Evolutionary conservation across 2,797 vertebrate species (phyloP).

Genomic region (Cyclura pinguis): DNA sequence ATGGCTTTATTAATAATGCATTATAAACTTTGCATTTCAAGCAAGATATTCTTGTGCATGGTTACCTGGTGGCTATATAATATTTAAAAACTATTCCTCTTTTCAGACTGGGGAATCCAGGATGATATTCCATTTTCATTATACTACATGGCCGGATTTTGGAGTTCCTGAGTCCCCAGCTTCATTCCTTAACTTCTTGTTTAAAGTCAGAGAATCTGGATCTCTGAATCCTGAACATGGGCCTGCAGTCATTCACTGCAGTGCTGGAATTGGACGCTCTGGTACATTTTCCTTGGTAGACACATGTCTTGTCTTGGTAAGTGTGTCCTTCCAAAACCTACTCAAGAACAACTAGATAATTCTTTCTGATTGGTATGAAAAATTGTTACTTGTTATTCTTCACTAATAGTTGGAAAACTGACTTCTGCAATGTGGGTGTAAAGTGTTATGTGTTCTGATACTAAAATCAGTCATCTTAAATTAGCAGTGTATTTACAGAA

Average conservation of each 20-base stretch:
- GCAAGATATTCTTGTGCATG: not conserved
- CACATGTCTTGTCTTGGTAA: conserved; percentile 95
- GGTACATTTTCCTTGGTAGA: conserved; percentile 96
- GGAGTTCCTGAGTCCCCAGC: conserved; percentile 97
- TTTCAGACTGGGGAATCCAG: conserved; percentile 89
- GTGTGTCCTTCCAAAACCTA: conserved; percentile 43
- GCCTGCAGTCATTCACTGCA: conserved; percentile 94
- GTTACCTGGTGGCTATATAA: not conserved
- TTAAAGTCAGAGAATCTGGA: conserved; percentile 93
- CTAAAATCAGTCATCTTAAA: not conserved
- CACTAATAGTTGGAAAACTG: not conserved
- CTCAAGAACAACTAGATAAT: not conserved
- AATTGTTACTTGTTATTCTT: not conserved
- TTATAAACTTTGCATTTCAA: not conserved
- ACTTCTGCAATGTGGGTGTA: not conserved
- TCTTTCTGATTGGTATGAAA: conserved; percentile 1
- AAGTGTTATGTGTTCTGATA: not conserved
- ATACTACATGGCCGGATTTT: conserved; percentile 99
- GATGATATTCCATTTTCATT: conserved; percentile 97
- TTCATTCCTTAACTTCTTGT: conserved; percentile 96
- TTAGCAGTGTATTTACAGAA: not conserved
- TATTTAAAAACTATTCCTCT: conserved; percentile 9
- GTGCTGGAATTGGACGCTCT: conserved; percentile 94
- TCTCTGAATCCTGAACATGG: conserved; percentile 88
- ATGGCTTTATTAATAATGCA: not conserved